Evolutionary conservation across 2,113 vertebrate genomes (phyloP), one percentile per base, ranked within the genome.

Genomic region (Illadopsis cleaveri): DNA sequence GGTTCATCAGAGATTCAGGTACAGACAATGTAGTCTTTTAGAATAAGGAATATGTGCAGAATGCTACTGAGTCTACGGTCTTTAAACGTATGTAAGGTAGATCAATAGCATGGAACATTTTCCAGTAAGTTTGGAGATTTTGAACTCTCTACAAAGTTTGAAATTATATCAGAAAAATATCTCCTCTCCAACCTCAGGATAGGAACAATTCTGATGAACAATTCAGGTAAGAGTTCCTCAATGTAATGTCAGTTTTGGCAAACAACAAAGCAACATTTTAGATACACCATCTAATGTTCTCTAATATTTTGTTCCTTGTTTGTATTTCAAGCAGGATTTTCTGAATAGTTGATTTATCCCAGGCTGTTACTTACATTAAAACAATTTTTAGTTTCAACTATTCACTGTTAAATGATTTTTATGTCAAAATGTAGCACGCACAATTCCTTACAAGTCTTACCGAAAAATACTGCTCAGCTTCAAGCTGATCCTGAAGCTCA

Each of bases 381-480:
- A 19, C 27, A 38, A 12, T 1, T 28, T 28, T 28, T 53, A 48
- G 19, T 20, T 31, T 19, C 47, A 54, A 48, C 14, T 68, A 40
- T 9, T 47, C 12, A 51, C 10, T n/a, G 23, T 51, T 68, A 37
- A 91, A 37, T 44, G 12, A 71, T 45, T 79, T 79, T 71, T 9
- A 53, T 14, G 12, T 56, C 30, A 82, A 83, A 75, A 72, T 3
- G 5, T 18, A 72, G 22, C 37, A 62, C 6, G 16, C 11, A 10
- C 13, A 62, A 68, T 42, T 58, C 47, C 68, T 57, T 18, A 18
- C 9, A 80, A 80, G 57, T 97, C 99, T 99, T 98, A 99, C 99
- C 94, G 99, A 99, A 97, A 99, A 99, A 98, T 99, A 99, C 89
- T 99, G 99, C 96, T 99, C 99, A 28, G 99, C 99, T 97, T 99